phyloP scores from a whole-genome alignment of 2,888 invertebrate genomes.

The Chrysolina americana region DNA sequence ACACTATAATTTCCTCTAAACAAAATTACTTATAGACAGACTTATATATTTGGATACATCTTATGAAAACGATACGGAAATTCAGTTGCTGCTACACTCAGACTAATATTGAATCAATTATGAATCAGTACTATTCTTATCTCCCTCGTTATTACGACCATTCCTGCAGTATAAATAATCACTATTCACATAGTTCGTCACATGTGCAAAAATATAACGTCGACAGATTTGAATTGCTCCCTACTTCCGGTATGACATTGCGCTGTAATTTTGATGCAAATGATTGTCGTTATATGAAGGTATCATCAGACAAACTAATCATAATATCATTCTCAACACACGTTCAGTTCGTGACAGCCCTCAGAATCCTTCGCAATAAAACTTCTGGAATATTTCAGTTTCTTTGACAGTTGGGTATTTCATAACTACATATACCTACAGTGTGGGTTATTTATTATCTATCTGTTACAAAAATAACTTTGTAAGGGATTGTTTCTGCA shows the following conservation, averaged over 20 bases:
- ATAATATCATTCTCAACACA: slow-evolving; percentile 3
- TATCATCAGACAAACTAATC: not conserved
- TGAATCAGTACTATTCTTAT: not conserved
- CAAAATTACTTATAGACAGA: no score
- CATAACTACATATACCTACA: no score
- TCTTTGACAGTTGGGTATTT: no score
- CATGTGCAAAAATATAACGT: slow-evolving; percentile 17
- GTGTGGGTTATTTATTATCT: no score
- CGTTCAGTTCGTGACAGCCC: not conserved
- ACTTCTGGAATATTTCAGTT: no score
- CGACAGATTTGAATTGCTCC: slow-evolving; percentile 23
- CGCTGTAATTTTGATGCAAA: slow-evolving; percentile 26
- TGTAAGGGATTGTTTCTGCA: no score
- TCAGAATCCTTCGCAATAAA: no score
- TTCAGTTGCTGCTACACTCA: not conserved
- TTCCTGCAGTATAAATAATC: slow-evolving; percentile 11
- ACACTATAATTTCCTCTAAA: no score
- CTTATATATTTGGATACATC: not conserved
- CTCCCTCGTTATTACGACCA: not conserved
- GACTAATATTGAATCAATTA: not conserved
- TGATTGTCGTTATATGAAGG: slow-evolving; percentile 14
- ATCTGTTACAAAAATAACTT: no score
- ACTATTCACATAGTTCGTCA: not conserved
- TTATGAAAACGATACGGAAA: no score
- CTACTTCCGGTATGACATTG: slow-evolving; percentile 25